A percentile compares a stretch with the other conserved stretches of the same genome.
Evolutionary conservation across 2,797 vertebrate genomes (phyloP).

Genomic region (Synanceia verrucosa): DNA sequence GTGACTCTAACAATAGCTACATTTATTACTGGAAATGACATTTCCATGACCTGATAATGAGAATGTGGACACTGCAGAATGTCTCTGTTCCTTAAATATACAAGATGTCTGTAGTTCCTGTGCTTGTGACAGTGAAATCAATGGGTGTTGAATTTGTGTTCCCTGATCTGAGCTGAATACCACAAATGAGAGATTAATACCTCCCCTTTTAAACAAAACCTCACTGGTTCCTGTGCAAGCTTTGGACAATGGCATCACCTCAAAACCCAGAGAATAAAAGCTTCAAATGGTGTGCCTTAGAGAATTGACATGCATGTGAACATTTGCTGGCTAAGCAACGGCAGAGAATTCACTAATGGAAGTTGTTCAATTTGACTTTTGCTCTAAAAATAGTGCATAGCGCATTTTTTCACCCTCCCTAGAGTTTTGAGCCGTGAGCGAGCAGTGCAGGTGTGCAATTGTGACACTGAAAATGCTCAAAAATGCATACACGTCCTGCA

Average conservation of each 20-base stretch:
- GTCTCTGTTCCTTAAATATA: not conserved
- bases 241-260: constrained; percentile 26
- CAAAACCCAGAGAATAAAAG: constrained; percentile 38
- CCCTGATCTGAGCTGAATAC: not conserved
- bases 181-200: constrained; percentile 33
- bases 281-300: constrained; percentile 40
- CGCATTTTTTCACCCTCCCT: constrained; percentile 60
- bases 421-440: constrained; percentile 40
- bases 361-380: constrained; percentile 64
- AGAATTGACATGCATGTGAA: constrained; percentile 36
- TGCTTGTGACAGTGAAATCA: constrained; percentile 4
- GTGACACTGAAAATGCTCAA: constrained; percentile 43
- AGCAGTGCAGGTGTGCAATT: constrained; percentile 37
- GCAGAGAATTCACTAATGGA: constrained; percentile 65
- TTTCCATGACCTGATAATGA: not conserved
- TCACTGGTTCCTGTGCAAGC: not conserved
- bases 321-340: constrained; percentile 53
- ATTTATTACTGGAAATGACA: not conserved
- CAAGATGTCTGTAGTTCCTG: not conserved
- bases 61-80: not conserved
- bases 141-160: constrained; percentile 20
- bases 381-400: constrained; percentile 58
- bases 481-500: constrained; percentile 42
- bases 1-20: not conserved
- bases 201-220: constrained; percentile 26